Conservation (phyloP, 2,113 vertebrate genomes). For the Pantherophis guttatus region DNA sequence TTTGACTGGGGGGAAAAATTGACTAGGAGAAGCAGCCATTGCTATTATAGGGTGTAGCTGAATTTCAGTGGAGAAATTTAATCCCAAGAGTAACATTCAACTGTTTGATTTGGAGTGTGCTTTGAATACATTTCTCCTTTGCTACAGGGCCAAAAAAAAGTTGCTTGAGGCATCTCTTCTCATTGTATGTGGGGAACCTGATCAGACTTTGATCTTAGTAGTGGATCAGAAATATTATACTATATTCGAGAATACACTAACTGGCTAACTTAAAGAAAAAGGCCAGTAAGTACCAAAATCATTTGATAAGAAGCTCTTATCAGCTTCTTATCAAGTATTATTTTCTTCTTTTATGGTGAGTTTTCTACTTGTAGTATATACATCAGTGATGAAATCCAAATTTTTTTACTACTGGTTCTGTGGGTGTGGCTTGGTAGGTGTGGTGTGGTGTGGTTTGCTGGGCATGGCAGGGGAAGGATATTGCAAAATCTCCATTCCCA, state of each 20-base stretch:
- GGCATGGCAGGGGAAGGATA: no score
- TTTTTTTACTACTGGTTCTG: no score
- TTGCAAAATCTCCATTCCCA: no score
- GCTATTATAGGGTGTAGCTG: neutral
- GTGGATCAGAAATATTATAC: neutral
- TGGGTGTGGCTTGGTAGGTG: no score
- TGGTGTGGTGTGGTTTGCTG: no score
- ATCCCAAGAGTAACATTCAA: neutral
- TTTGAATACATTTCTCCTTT: neutral
- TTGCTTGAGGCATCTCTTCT: neutral
- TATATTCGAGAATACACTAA: neutral
- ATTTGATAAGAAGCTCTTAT: neutral
- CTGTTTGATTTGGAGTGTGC: neutral
- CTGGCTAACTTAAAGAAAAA: neutral
- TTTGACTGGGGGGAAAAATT: neutral
- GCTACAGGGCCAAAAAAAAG: neutral
- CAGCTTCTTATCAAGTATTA: neutral
- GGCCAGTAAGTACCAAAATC: neutral
- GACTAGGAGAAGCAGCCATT: neutral
- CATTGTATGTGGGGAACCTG: neutral
- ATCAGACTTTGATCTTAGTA: neutral
- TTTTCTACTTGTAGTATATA: neutral
- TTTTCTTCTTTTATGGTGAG: neutral
- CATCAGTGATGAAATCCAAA: no score
- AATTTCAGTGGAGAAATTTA: neutral